Base-by-base conservation (phyloP, 2,797 vertebrate genomes). In the Decapterus maruadsi region DNA sequence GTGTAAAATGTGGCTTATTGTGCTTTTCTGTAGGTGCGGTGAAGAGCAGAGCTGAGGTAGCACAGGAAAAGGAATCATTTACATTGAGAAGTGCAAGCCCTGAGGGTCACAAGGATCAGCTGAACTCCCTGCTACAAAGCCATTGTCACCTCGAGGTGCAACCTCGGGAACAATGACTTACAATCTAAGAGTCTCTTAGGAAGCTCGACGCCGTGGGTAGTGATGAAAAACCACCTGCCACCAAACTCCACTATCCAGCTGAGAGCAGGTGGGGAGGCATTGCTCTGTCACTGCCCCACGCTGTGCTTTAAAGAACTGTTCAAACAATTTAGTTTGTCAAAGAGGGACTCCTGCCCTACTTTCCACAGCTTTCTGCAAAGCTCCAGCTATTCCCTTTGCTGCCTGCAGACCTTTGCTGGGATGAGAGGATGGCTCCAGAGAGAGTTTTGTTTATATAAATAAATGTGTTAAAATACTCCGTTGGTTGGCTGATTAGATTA, bases 261-360 rank as follows among this genome's bases (percentile, higher is more conserved):
- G 84, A 90, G 85, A 87, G 55, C 86, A 93, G 89, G 85, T 90
- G 88, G 83, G 70, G 83, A 85, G 60, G 81, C 75, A 85, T 68
- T 80, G 75, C 75, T 82, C 78, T 84, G 83, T 77, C 85, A 81
- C 83, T 85, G 89, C 68, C 82, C 86, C 90, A 73, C 45, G 72
- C 92, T 92, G 90, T 53, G 90, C 91, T 93, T 92, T 92, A 92
- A 87, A 92, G 82, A 90, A 87, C 20, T 58, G 64, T 93, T 92
- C 88, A 93, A 92, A 91, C 86, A 78, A 79, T 91, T 87, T 83
- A 68, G 81, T 91, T 90, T 90, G 82, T 90, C 87, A 90, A 82
- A 90, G 54, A 84, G 82, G 74, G 79, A 91, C 88, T 90, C 79
- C 77, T 92, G 90, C 72, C 87, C 91, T 90, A 91, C 84, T 92